Conservation (phyloP, 2,113 vertebrate genomes). For the Columbina picui region DNA sequence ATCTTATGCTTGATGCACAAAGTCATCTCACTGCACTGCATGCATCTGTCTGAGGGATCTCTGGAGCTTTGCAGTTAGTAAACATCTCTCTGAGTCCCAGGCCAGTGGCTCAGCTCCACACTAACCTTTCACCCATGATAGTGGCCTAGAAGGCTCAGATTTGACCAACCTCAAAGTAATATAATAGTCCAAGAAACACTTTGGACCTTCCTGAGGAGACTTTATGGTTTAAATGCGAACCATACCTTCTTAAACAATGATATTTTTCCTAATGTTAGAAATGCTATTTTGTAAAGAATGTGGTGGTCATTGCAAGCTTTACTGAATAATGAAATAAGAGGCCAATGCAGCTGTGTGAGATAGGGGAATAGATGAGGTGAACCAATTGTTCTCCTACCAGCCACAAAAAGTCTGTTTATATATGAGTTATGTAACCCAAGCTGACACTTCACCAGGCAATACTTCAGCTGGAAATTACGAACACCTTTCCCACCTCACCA, state of each 20-base stretch:
- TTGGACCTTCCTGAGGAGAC: background rate
- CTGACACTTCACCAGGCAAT: constrained; percentile 67
- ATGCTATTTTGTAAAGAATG: background rate
- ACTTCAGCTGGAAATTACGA: constrained; percentile 64
- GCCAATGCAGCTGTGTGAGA: constrained; percentile 36
- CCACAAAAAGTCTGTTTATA: constrained; percentile 70
- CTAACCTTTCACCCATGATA: background rate
- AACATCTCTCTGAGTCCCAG: background rate
- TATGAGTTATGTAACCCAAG: constrained; percentile 74
- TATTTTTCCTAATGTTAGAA: background rate
- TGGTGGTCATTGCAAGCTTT: constrained; percentile 44
- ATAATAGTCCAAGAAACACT: background rate
- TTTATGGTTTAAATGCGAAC: background rate
- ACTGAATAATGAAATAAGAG: constrained; percentile 61
- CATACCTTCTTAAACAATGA: background rate
- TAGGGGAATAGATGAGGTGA: constrained; percentile 54
- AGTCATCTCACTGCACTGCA: background rate
- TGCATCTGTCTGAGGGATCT: background rate
- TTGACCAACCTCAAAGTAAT: background rate
- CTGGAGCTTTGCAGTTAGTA: background rate
- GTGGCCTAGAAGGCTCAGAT: background rate
- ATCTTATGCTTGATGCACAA: background rate
- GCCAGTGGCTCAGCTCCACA: background rate
- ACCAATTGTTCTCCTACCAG: constrained; percentile 68
- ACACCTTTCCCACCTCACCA: constrained; percentile 45